Evolutionary conservation across 2,888 invertebrate species (phyloP).

Genomic region (Drosophila falleni): DNA sequence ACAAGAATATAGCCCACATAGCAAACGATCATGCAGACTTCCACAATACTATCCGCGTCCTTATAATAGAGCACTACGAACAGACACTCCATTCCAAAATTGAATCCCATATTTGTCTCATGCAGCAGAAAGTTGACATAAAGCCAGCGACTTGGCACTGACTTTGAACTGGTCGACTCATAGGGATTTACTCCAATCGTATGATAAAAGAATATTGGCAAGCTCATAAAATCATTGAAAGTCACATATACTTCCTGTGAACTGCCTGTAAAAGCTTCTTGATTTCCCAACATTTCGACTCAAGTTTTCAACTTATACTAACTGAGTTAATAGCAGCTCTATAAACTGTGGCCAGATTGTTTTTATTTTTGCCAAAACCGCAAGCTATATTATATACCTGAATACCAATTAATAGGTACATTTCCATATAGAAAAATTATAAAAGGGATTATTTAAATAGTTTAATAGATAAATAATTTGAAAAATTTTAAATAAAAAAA

Average conservation of each 20-base stretch:
- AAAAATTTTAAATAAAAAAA: too few relatives aligned
- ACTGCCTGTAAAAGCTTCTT: neutral
- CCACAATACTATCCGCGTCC: slow-evolving; percentile 33
- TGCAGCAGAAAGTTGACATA: slow-evolving; percentile 22
- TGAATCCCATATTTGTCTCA: slow-evolving; percentile 24
- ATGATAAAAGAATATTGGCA: slow-evolving; percentile 48
- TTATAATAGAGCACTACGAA: slow-evolving; percentile 26
- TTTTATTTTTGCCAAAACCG: slow-evolving; percentile 24
- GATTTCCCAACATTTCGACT: slow-evolving; percentile 3
- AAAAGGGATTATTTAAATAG: neutral
- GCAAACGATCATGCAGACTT: slow-evolving; percentile 41
- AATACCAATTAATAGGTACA: neutral
- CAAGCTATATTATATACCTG: slow-evolving; percentile 22
- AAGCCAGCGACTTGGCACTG: slow-evolving; percentile 30
- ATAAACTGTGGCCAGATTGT: neutral
- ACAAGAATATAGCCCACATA: slow-evolving; percentile 40
- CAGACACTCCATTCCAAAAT: slow-evolving; percentile 16
- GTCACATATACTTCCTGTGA: slow-evolving; percentile 9
- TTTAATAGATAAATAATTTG: too few relatives aligned
- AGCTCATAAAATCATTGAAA: slow-evolving; percentile 53
- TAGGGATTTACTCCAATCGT: slow-evolving; percentile 49
- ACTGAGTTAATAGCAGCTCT: neutral
- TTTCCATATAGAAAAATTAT: neutral
- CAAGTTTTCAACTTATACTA: slow-evolving; percentile 13
- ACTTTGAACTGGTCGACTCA: slow-evolving; percentile 13